Base-by-base conservation (phyloP, 2,113 vertebrate species). In the Micromys minutus region DNA sequence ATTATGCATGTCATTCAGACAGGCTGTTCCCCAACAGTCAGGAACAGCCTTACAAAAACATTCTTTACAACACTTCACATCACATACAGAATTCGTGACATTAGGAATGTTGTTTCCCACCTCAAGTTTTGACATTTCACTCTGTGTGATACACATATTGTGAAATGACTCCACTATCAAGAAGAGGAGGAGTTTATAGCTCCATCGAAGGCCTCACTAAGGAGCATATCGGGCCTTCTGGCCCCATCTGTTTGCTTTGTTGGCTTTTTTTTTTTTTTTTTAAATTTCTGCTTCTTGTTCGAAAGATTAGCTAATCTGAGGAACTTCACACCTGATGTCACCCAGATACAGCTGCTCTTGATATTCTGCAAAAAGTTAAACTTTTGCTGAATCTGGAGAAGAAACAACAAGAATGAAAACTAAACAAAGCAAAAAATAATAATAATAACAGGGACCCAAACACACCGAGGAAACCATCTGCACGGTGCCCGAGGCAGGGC, bases 261-360 rank as follows among this genome's bases (percentile, higher is more conserved):
- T 55, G 45, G 3, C 34, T 31, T 0, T 29, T 36, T 12, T 11
- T 15, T 24, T 15, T 4, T 61, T 67, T 47, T 12, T 29, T 57
- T 75, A n/a, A n/a, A n/a, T 45, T 93, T 6, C 75, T 92, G 1
- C 45, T 93, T 11, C 80, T 94, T 96, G 83, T 95, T 80, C 72
- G 80, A n/a, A n/a, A n/a, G n/a, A n/a, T n/a, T n/a, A 93, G 31
- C 71, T 95, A 86, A 93, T 93, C 96, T 83, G 69, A 90, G 61
- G 11, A 17, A 76, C 94, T 93, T 96, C 42, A 93, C 91, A 81
- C 42, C 50, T 47, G 21, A 5, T 19, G 31, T 89, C n/a, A 74
- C 90, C 87, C 16, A 67, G 4, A 55, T 84, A 92, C 96, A 97
- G 90, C 81, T 92, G 67, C 77, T 92, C 93, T 91, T 87, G 59